phyloP scores from a whole-genome alignment of 2,888 invertebrate species.

The Emmelina monodactyla region DNA sequence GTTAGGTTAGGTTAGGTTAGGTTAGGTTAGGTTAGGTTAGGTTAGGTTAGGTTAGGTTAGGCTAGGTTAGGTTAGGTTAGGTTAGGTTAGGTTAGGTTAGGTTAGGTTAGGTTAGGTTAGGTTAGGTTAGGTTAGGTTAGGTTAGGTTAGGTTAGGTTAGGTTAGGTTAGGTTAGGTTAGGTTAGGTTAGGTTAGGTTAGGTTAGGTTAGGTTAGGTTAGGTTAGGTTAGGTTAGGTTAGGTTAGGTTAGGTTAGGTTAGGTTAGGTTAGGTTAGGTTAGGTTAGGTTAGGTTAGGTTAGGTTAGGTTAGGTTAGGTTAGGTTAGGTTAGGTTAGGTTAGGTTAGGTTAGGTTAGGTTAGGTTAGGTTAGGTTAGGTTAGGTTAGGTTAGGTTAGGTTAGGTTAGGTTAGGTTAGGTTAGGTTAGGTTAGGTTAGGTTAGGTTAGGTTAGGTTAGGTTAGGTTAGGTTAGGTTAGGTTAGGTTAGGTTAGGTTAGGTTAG shows the following conservation, averaged over 20 bases:
- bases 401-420: constrained; percentile 8
- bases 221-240: constrained; percentile 15
- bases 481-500: constrained; percentile 4
- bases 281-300: constrained; percentile 15
- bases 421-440: constrained; percentile 2
- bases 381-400: constrained; percentile 14
- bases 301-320: constrained; percentile 15
- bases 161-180: constrained; percentile 18
- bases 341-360: constrained; percentile 4
- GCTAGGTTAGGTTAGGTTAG: constrained; percentile 13
- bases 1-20: constrained; percentile 4
- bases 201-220: constrained; percentile 17
- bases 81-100: constrained; percentile 16
- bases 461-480: constrained; percentile 4
- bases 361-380: constrained; percentile 14
- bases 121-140: constrained; percentile 18
- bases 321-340: constrained; percentile 12
- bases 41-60: constrained; percentile 5
- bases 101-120: constrained; percentile 17
- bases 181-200: constrained; percentile 18
- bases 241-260: constrained; percentile 15
- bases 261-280: constrained; percentile 14
- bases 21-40: constrained; percentile 4
- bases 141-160: constrained; percentile 18
- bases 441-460: constrained; percentile 3